These are phyloP conservation scores for Misgurnus mizolepis DNA, from an alignment of 2,113 vertebrate genomes.

Conservation along the genomic window DNA sequence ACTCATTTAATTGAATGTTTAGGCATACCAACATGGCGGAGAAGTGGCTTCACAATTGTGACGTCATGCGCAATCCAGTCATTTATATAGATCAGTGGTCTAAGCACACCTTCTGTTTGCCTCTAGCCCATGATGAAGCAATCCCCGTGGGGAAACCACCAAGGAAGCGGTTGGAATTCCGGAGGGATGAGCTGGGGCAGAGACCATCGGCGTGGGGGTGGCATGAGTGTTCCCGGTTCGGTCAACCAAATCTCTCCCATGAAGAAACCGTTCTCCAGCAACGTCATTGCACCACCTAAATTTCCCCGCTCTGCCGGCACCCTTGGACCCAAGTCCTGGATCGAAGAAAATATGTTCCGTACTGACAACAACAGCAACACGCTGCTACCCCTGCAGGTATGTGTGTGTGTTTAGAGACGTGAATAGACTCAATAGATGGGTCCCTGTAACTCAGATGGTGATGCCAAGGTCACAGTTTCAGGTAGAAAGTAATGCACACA, in stretches of 20 bases:
- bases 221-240: slow-evolving; percentile 88
- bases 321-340: slow-evolving; percentile 92
- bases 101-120: slow-evolving; percentile 21
- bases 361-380: slow-evolving; percentile 98
- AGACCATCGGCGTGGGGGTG: slow-evolving; percentile 89
- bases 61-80: too few species aligned
- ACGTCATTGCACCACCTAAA: slow-evolving; percentile 96
- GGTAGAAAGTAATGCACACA: too few species aligned
- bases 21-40: too few species aligned
- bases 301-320: slow-evolving; percentile 89
- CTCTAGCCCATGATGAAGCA: slow-evolving; percentile 93
- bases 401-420: slow-evolving; percentile 29
- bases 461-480: too few species aligned
- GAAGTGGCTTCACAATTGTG: too few species aligned
- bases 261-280: slow-evolving; percentile 96
- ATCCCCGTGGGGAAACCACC: slow-evolving; percentile 92
- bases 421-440: neutral
- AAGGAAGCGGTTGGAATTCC: slow-evolving; percentile 91
- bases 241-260: slow-evolving; percentile 91
- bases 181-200: slow-evolving; percentile 93
- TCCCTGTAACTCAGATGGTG: too few species aligned
- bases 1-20: too few species aligned
- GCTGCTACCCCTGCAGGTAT: slow-evolving; percentile 95
- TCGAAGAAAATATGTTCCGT: slow-evolving; percentile 95
- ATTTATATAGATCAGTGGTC: too few species aligned